Conservation (phyloP, 1,140 invertebrate genomes). For the Macrobrachium rosenbergii region DNA sequence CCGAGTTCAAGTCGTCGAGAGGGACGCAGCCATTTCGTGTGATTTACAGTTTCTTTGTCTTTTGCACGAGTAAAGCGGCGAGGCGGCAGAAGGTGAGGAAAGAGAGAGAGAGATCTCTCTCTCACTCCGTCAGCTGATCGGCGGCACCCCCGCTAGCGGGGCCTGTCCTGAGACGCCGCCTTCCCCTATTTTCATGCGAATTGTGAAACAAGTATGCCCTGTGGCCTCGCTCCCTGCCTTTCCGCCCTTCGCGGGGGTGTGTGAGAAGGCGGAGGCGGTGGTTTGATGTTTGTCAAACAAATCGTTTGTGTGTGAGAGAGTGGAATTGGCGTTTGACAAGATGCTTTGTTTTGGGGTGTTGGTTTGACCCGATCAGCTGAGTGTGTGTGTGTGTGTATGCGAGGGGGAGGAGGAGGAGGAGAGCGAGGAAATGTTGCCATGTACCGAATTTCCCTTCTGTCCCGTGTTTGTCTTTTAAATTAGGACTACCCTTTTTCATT, state of each 20-base stretch:
- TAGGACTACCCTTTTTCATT: neutral
- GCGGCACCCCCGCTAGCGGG: constrained; percentile 11
- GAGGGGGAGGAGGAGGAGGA: no score
- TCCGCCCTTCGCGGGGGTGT: neutral
- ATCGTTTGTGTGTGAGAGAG: neutral
- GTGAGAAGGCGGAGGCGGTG: neutral
- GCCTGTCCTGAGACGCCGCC: no score
- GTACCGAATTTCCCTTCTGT: neutral
- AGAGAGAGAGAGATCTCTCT: no score
- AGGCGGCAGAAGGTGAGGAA: constrained; percentile 56
- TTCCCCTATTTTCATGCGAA: no score
- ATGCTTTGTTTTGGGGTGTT: constrained; percentile 59
- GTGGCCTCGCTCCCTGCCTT: no score
- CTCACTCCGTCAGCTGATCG: constrained; percentile 58
- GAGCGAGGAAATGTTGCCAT: neutral
- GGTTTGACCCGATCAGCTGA: constrained; percentile 59
- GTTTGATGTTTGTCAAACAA: neutral
- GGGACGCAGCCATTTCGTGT: constrained; percentile 61
- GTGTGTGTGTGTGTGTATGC: constrained; percentile 40
- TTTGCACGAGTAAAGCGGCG: constrained; percentile 62
- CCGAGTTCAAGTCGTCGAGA: constrained; percentile 57
- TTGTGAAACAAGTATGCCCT: constrained; percentile 9
- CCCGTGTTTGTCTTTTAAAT: neutral
- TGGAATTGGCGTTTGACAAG: constrained; percentile 47
- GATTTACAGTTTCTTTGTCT: constrained; percentile 61